Evolutionary conservation across 2,888 invertebrate species (phyloP).

Genomic region (Callimorpha dominula): DNA sequence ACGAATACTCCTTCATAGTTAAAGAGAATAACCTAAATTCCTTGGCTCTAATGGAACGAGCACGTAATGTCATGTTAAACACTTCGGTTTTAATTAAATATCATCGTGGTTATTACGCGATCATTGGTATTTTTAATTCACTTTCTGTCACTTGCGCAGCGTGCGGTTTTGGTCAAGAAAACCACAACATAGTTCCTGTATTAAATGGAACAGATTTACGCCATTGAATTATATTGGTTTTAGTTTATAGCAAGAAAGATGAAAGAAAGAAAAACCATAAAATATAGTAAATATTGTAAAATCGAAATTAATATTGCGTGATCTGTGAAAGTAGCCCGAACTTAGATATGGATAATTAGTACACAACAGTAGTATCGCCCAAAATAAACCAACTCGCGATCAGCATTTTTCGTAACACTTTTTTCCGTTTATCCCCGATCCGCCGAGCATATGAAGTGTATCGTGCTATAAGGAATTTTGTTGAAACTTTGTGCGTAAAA

Average conservation of each 20-base stretch:
- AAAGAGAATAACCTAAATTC: conserved; percentile 34
- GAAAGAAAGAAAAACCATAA: not conserved
- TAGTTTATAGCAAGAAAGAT: not conserved
- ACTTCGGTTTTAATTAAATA: conserved; percentile 40
- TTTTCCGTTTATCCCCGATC: too few species aligned
- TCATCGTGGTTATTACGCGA: conserved; percentile 17
- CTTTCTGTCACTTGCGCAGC: not conserved
- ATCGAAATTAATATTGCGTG: too few species aligned
- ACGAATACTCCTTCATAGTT: conserved; percentile 27
- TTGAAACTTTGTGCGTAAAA: too few species aligned
- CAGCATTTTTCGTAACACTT: too few species aligned
- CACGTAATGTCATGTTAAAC: conserved; percentile 28
- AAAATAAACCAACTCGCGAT: too few species aligned
- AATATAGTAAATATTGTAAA: not conserved
- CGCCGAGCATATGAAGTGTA: too few species aligned
- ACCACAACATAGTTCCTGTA: not conserved
- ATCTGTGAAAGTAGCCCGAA: too few species aligned
- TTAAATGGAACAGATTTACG: not conserved
- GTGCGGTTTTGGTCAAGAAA: conserved; percentile 9
- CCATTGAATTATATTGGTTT: not conserved
- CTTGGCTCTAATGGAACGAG: conserved; percentile 31
- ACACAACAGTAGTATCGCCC: too few species aligned
- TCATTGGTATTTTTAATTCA: conserved; percentile 16
- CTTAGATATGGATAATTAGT: too few species aligned
- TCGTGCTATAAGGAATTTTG: too few species aligned